Evolutionary conservation across 1,140 invertebrate species (phyloP).

Genomic region (Drosophila ironensis): DNA sequence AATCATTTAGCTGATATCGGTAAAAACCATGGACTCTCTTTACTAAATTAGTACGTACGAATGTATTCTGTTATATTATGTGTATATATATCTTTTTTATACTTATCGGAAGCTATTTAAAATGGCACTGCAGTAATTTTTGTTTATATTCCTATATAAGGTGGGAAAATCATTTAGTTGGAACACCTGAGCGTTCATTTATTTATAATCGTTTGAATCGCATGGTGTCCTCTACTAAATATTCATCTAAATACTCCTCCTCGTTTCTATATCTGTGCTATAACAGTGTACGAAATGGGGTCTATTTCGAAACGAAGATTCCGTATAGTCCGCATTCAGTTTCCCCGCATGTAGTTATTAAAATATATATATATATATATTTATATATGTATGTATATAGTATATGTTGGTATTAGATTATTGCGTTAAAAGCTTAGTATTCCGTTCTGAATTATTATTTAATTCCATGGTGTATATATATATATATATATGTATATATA

Average conservation of each 20-base stretch:
- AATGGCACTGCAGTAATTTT: conserved; percentile 81
- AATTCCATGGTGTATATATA: conserved; percentile 8
- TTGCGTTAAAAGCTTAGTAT: conserved; percentile 78
- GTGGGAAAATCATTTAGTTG: conserved; percentile 81
- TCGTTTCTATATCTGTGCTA: conserved; percentile 11
- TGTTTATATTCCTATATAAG: conserved; percentile 78
- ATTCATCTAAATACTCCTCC: conserved; percentile 36
- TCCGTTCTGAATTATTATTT: conserved; percentile 46
- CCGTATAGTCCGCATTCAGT: conserved; percentile 11
- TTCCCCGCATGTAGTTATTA: conserved; percentile 53
- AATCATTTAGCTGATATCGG: background rate
- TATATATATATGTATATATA: conserved; percentile 48
- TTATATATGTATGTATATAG: conserved; percentile 33
- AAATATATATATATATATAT: conserved; percentile 59
- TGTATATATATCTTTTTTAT: conserved; percentile 44
- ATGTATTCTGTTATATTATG: conserved; percentile 35
- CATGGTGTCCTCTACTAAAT: conserved; percentile 25
- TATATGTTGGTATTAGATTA: conserved; percentile 67
- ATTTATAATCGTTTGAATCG: background rate
- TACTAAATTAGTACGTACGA: conserved; percentile 59
- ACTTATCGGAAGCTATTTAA: conserved; percentile 82
- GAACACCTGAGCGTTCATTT: background rate
- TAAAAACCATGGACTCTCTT: conserved; percentile 21
- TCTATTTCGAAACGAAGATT: conserved; percentile 18
- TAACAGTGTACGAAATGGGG: conserved; percentile 41